Evolutionary conservation across 2,888 invertebrate species (phyloP).

Genomic region (Allacma fusca): DNA sequence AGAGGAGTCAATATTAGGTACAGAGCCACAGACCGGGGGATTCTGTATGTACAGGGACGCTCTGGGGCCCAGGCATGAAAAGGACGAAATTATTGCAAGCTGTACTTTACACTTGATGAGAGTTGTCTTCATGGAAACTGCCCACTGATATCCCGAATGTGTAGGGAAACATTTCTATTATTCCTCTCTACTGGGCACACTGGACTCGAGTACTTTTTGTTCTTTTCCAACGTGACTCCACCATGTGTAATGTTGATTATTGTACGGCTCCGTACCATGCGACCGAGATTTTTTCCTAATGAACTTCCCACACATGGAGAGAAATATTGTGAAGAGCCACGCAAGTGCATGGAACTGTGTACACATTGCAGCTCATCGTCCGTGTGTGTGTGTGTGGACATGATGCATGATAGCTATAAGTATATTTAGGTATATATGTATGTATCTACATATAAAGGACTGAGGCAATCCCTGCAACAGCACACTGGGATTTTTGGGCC

Average conservation of each 20-base stretch:
- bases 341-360: neutral
- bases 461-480: too few species aligned
- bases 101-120: neutral
- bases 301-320: constrained; percentile 1
- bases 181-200: neutral
- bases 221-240: neutral
- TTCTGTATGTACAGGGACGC: neutral
- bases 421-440: neutral
- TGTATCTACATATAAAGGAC: too few species aligned
- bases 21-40: too few species aligned
- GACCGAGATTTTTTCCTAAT: neutral
- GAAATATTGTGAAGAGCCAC: constrained; percentile 16
- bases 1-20: too few species aligned
- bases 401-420: too few species aligned
- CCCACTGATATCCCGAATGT: neutral
- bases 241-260: constrained; percentile 1
- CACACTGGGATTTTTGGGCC: too few species aligned
- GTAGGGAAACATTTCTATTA: neutral
- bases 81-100: neutral
- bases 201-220: neutral
- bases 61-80: neutral
- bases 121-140: constrained; percentile 4
- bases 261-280: constrained; percentile 8
- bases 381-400: too few species aligned
- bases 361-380: too few species aligned